Evolutionary conservation across 2,113 vertebrate species (phyloP).

Genomic region (Heliornis fulica): DNA sequence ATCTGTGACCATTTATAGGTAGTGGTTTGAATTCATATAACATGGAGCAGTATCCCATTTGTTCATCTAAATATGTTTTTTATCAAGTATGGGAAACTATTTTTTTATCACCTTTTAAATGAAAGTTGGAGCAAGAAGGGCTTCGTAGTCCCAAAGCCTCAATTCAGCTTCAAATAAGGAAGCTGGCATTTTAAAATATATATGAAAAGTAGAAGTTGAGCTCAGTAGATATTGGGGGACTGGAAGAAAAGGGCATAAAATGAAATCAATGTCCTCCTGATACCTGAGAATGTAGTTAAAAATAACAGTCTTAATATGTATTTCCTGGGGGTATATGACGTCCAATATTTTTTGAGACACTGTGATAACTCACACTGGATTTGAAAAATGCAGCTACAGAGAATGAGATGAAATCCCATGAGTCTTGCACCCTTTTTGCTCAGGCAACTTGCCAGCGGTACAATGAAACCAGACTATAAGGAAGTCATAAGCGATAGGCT

Average conservation of each 20-base stretch:
- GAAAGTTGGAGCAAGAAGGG: background rate
- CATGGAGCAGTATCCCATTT: background rate
- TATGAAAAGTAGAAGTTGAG: background rate
- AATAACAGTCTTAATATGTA: background rate
- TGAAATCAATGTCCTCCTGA: background rate
- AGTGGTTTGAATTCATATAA: background rate
- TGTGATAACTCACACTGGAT: background rate
- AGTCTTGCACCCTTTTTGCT: background rate
- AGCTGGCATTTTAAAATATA: background rate
- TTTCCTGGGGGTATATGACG: background rate
- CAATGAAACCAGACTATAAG: background rate
- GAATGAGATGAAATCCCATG: background rate
- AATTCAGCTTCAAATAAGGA: background rate
- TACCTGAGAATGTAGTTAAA: constrained; percentile 1
- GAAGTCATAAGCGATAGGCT: background rate
- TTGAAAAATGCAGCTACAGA: background rate
- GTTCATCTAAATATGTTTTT: background rate
- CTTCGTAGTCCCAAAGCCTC: background rate
- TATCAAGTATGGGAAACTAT: background rate
- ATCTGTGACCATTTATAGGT: background rate
- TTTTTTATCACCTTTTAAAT: background rate
- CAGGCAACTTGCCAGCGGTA: background rate
- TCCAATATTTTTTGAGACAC: background rate
- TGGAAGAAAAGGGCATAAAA: background rate
- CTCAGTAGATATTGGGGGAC: background rate